Conservation (phyloP, 2,113 vertebrate species). For the Colius striatus region DNA sequence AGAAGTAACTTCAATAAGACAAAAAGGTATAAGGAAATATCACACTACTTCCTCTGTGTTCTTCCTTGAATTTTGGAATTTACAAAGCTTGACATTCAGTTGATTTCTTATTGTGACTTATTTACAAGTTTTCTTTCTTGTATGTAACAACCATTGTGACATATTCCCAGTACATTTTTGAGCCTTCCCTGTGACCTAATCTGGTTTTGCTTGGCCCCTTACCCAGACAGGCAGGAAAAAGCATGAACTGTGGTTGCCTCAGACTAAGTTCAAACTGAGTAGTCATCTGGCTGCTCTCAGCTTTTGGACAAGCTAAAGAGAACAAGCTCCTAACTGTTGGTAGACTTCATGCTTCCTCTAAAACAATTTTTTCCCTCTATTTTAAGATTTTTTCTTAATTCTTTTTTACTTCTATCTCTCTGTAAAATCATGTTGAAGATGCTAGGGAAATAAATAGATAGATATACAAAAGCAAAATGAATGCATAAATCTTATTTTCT, state of each 20-base stretch:
- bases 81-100: not conserved
- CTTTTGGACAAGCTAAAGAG: not conserved
- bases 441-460: not conserved
- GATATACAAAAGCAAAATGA: not conserved
- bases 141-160: rapidly evolving
- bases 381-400: not conserved
- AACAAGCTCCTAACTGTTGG: not conserved
- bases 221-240: not conserved
- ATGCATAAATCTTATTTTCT: not conserved
- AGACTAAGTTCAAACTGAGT: not conserved
- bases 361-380: not conserved
- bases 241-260: not conserved
- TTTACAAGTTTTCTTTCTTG: not conserved
- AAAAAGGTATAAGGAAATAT: not conserved
- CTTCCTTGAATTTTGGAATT: not conserved
- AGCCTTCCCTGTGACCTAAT: not conserved
- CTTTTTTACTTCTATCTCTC: not conserved
- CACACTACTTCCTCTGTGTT: not conserved
- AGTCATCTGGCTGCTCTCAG: not conserved
- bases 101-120: not conserved
- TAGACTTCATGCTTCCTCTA: not conserved
- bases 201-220: not conserved
- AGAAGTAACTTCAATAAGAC: not conserved
- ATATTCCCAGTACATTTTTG: not conserved
- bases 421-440: not conserved